phyloP scores from a whole-genome alignment of 2,113 vertebrate genomes.

The Platichthys stellatus region DNA sequence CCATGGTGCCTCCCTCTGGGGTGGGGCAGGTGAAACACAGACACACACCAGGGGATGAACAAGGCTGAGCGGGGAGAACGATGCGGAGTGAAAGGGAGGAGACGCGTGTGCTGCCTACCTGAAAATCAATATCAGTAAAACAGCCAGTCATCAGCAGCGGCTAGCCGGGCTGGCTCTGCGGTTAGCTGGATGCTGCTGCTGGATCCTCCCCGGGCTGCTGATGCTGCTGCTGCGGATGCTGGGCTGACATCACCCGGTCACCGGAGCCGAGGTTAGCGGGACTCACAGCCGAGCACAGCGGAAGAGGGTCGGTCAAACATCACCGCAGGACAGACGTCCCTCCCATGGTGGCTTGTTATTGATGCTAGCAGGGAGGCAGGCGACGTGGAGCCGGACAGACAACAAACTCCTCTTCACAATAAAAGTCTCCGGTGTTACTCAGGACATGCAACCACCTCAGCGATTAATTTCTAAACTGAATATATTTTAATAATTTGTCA shows the following conservation, averaged over 20 bases:
- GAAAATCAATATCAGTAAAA: conserved; percentile 59
- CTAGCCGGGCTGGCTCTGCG: conserved; percentile 55
- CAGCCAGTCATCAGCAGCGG: conserved; percentile 70
- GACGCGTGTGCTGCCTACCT: conserved; percentile 51
- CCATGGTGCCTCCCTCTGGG: conserved; percentile 84
- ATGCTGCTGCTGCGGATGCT: conserved; percentile 63
- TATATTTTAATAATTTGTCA: background rate
- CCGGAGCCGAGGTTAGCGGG: background rate
- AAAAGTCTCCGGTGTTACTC: conserved; percentile 24
- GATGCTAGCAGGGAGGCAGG: conserved; percentile 40
- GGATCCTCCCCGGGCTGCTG: conserved; percentile 41
- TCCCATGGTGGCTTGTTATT: conserved; percentile 29
- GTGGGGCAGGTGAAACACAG: conserved; percentile 41
- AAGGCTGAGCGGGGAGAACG: background rate
- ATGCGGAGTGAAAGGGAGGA: background rate
- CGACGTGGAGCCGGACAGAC: conserved; percentile 38
- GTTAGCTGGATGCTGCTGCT: conserved; percentile 62
- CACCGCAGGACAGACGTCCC: background rate
- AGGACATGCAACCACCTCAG: background rate
- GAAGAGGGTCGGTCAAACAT: background rate
- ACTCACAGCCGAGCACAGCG: background rate
- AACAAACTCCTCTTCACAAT: conserved; percentile 52
- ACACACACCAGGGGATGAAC: background rate
- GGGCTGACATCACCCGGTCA: conserved; percentile 55
- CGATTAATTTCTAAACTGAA: background rate